A percentile compares a stretch with the other conserved stretches of the same genome.
Conservation (phyloP, 2,113 vertebrate species). For the Pollachius pollachius region DNA sequence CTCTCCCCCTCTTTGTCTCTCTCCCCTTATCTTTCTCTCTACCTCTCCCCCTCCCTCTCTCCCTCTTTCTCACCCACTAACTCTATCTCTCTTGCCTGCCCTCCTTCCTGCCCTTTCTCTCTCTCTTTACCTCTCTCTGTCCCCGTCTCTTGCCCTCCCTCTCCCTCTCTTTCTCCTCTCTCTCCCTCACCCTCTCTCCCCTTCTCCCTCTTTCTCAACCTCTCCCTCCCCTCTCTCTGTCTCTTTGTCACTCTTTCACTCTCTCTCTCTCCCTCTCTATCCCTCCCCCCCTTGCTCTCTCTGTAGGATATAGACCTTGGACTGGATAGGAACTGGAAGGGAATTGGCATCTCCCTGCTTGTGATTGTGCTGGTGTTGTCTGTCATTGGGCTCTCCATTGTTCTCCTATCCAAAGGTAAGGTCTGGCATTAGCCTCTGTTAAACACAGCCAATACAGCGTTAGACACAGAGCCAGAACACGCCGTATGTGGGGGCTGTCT, state of each 20-base stretch:
- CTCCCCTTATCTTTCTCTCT: not conserved
- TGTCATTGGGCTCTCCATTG: constrained; percentile 90
- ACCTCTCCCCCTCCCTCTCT: not conserved
- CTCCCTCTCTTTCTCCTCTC: not conserved
- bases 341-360: constrained; percentile 92
- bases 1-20: too few relatives aligned
- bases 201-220: not conserved
- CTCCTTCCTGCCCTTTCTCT: not conserved
- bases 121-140: too few relatives aligned
- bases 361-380: constrained; percentile 90
- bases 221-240: too few relatives aligned
- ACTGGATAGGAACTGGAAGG: constrained; percentile 93
- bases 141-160: not conserved
- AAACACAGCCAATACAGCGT: not conserved
- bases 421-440: not conserved
- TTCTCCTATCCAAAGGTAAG: constrained; percentile 91
- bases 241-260: too few relatives aligned
- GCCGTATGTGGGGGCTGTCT: too few relatives aligned
- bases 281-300: not conserved
- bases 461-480: not conserved
- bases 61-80: too few relatives aligned
- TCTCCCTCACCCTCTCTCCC: too few relatives aligned
- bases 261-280: too few relatives aligned
- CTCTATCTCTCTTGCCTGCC: too few relatives aligned
- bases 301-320: constrained; percentile 84